Percentiles rank a stretch among this genome's conserved stretches.
Evolutionary conservation across 2,113 vertebrate genomes (phyloP).

Genomic region (Ageneiosus marmoratus): DNA sequence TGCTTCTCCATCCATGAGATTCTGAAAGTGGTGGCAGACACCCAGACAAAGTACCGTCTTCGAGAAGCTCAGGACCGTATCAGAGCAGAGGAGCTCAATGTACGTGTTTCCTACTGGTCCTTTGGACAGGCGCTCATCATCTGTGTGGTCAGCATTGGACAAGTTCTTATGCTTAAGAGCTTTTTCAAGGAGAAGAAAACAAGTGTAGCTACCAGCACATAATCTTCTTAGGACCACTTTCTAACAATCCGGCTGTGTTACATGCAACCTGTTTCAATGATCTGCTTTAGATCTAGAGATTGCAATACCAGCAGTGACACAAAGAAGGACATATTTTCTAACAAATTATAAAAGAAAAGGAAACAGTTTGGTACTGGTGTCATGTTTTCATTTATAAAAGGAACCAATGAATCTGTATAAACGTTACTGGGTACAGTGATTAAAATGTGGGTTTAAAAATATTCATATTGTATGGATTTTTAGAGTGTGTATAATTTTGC

Average conservation of each 20-base stretch:
- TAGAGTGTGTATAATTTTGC: neutral
- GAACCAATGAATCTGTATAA: neutral
- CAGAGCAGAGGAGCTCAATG: constrained; percentile 79
- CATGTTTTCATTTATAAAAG: neutral
- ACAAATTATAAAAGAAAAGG: neutral
- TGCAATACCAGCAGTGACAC: neutral
- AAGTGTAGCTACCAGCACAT: constrained; percentile 63
- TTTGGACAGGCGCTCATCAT: constrained; percentile 80
- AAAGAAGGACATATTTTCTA: neutral
- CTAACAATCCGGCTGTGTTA: neutral
- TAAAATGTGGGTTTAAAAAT: neutral
- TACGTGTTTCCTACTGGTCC: constrained; percentile 83
- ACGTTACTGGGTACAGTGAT: neutral
- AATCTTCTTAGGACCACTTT: constrained; percentile 43
- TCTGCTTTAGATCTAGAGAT: neutral
- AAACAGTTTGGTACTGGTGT: neutral
- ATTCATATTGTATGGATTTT: neutral
- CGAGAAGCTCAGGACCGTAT: constrained; percentile 83
- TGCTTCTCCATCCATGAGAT: constrained; percentile 86
- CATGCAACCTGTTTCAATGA: neutral
- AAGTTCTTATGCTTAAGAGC: constrained; percentile 85
- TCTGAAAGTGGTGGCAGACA: constrained; percentile 80
- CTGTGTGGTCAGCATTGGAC: constrained; percentile 82
- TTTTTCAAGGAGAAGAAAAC: constrained; percentile 83
- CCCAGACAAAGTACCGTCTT: constrained; percentile 84